These are phyloP conservation scores for Pelecanoides urinatrix DNA, from an alignment of 2,113 vertebrate species.

Conservation along the genomic window DNA sequence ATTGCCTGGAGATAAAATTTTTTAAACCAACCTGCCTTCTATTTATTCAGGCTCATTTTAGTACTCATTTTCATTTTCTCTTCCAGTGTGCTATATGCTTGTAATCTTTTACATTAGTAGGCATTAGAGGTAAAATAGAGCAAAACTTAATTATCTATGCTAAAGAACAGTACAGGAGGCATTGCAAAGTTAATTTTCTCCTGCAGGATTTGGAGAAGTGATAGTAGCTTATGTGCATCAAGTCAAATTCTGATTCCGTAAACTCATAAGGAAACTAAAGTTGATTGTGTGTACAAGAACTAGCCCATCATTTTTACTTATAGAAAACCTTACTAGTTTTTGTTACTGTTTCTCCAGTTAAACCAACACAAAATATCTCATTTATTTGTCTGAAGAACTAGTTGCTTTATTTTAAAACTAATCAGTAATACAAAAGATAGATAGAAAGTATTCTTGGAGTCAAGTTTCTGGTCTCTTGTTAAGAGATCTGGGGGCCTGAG, in stretches of 20 bases:
- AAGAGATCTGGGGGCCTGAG: not conserved
- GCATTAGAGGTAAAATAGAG: not conserved
- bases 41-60: not conserved
- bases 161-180: not conserved
- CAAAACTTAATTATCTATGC: not conserved
- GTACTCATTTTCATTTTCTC: not conserved
- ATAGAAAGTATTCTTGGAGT: not conserved
- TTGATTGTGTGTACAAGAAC: not conserved
- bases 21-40: not conserved
- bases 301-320: not conserved
- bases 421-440: not conserved
- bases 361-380: not conserved
- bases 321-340: not conserved
- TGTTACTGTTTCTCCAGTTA: not conserved
- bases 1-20: not conserved
- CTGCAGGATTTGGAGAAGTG: not conserved
- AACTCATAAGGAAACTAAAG: not conserved
- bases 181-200: not conserved
- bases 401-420: constrained; percentile 23
- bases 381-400: not conserved
- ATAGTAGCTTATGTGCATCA: not conserved
- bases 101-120: not conserved
- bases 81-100: not conserved
- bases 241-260: not conserved
- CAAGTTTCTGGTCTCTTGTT: not conserved